Evolutionary conservation across 2,113 vertebrate genomes (phyloP), one percentile per base, ranked within the genome.

Genomic region (Thunnus maccoyii): DNA sequence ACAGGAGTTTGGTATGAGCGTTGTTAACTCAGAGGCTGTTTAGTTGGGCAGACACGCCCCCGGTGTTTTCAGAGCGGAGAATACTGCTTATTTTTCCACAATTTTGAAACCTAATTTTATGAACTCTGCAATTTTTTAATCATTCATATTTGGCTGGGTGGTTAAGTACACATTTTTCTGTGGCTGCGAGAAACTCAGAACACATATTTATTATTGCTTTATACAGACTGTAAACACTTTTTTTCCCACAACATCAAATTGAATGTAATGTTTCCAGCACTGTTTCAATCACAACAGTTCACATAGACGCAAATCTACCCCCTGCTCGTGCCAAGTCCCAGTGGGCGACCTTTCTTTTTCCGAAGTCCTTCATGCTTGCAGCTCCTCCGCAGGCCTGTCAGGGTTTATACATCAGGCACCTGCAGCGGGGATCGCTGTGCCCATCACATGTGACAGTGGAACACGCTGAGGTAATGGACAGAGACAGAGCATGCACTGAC

Each of bases 351-450:
- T 80, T 64, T 52, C 61, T 4, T 17, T 60, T 17, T n/a, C 55
- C 63, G 63, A 1, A 75, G 69, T 82, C 75, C 73, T 84, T 78
- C 65, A 71, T 25, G 58, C 64, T 22, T 13, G 67, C 51, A n/a
- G 56, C 46, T 74, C 63, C 73, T 65, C 69, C 47, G 5, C 56
- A 66, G 70, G 60, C 77, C 79, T 76, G 86, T 85, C 83, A 80
- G 71, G 44, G 50, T 67, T 82, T 3, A 72, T 67, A 60, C 79
- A 79, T 85, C 86, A 85, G 48, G 17, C 61, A n/a, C 57, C 81
- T 61, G 68, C 77, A 4, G 75, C 9, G 48, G 20, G 75, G 60
- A 27, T 12, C 3, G 46, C 57, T 46, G 66, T 0, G 54, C 61
- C 54, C 70, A 3, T 78, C 78, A 76, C 63, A 65, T 71, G 52